Evolutionary conservation across 2,113 vertebrate species (phyloP).

Genomic region (Meleagris gallopavo): DNA sequence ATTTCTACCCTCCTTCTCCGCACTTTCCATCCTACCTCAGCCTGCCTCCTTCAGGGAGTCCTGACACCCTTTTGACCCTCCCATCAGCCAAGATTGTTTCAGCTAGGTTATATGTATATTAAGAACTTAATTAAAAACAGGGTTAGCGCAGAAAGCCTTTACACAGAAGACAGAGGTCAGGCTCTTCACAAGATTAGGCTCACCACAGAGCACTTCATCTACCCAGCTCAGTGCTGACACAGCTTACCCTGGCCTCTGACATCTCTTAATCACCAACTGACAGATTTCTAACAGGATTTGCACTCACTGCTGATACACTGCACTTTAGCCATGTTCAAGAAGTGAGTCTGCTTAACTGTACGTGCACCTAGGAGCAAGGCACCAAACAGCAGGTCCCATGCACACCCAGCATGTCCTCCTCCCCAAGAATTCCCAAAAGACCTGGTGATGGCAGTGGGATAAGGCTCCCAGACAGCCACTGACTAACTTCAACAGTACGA

Average conservation of each 20-base stretch:
- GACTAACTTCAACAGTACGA: neutral
- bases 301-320: neutral
- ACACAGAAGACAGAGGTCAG: slow-evolving; percentile 23
- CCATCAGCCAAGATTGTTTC: slow-evolving; percentile 5
- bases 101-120: slow-evolving; percentile 20
- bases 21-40: neutral
- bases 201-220: slow-evolving; percentile 51
- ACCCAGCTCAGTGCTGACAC: slow-evolving; percentile 20
- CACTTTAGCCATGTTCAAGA: slow-evolving; percentile 8
- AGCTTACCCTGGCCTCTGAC: slow-evolving; percentile 58
- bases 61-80: neutral
- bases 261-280: slow-evolving; percentile 64
- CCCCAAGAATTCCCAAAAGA: neutral
- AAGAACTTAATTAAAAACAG: slow-evolving; percentile 17
- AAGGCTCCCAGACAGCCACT: neutral
- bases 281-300: slow-evolving; percentile 64
- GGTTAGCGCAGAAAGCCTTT: slow-evolving; percentile 25
- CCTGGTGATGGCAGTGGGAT: neutral
- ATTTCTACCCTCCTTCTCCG: neutral
- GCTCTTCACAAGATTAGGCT: slow-evolving; percentile 51
- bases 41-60: neutral
- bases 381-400: neutral
- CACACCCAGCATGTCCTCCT: neutral
- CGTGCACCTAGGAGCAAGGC: neutral
- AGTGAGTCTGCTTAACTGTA: slow-evolving; percentile 10